phyloP scores from a whole-genome alignment of 2,797 vertebrate species.

The Scolopax rusticola region DNA sequence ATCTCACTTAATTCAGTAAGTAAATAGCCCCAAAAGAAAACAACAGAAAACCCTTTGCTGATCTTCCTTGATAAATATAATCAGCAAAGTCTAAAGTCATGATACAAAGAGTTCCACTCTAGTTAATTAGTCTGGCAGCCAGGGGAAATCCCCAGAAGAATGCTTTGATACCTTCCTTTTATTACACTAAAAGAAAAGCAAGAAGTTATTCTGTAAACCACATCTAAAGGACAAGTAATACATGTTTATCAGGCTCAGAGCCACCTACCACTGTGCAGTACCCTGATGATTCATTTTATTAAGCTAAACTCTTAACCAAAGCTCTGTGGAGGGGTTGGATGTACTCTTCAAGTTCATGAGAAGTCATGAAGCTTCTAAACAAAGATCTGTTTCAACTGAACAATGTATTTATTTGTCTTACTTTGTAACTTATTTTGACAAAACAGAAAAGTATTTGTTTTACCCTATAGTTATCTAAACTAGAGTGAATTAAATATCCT shows the following conservation, averaged over 20 bases:
- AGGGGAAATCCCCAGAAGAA: not conserved
- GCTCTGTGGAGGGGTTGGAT: not conserved
- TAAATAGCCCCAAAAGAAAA: not conserved
- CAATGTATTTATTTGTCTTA: not conserved
- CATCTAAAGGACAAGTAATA: not conserved
- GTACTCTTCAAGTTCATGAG: not conserved
- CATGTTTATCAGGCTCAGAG: not conserved
- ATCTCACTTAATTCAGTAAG: not conserved
- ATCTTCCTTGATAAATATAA: not conserved
- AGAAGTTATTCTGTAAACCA: not conserved
- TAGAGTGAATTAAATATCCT: not conserved
- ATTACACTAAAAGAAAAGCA: not conserved
- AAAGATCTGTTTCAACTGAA: not conserved
- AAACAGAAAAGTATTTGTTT: not conserved
- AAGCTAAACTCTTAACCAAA: not conserved
- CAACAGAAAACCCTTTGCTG: not conserved
- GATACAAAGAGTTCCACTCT: not conserved
- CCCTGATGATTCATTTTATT: not conserved
- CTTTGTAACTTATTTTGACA: not conserved
- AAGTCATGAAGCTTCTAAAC: not conserved
- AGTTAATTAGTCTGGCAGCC: conserved; percentile 17
- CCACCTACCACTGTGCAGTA: not conserved
- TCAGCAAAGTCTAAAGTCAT: not conserved
- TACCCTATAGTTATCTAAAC: not conserved
- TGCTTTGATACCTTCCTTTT: not conserved